phyloP scores from a whole-genome alignment of 2,888 invertebrate species.

The Flexamia atlantica region DNA sequence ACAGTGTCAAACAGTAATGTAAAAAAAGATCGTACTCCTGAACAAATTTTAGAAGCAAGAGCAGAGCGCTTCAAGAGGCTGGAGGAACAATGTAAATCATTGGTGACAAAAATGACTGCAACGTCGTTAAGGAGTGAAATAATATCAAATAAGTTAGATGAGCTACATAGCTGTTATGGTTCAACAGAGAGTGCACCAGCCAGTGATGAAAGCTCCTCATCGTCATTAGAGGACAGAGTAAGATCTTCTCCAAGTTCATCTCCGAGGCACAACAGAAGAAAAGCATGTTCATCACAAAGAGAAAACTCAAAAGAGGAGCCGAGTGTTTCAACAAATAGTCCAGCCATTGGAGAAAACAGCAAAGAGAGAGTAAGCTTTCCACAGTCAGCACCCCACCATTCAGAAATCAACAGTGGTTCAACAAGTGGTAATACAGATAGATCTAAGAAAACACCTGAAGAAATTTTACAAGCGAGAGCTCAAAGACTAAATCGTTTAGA shows the following conservation, averaged over 20 bases:
- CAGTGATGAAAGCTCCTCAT: slow-evolving; percentile 23
- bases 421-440: background rate
- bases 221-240: background rate
- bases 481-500: slow-evolving; percentile 84
- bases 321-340: background rate
- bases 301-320: background rate
- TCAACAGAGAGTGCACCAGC: slow-evolving; percentile 45
- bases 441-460: slow-evolving; percentile 37
- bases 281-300: background rate
- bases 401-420: background rate
- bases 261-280: slow-evolving; percentile 27
- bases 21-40: slow-evolving; percentile 72
- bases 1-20: background rate
- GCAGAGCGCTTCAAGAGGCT: slow-evolving; percentile 83
- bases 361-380: background rate
- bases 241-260: slow-evolving; percentile 31
- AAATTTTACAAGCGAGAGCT: slow-evolving; percentile 80
- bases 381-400: background rate
- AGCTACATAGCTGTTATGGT: slow-evolving; percentile 86
- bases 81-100: slow-evolving; percentile 88
- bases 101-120: slow-evolving; percentile 86
- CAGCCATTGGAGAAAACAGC: background rate
- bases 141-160: slow-evolving; percentile 85
- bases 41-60: slow-evolving; percentile 82
- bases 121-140: slow-evolving; percentile 85